These are phyloP conservation scores for Zygogramma bicolorata DNA, from an alignment of 2,888 invertebrate species.

Conservation along the genomic window DNA sequence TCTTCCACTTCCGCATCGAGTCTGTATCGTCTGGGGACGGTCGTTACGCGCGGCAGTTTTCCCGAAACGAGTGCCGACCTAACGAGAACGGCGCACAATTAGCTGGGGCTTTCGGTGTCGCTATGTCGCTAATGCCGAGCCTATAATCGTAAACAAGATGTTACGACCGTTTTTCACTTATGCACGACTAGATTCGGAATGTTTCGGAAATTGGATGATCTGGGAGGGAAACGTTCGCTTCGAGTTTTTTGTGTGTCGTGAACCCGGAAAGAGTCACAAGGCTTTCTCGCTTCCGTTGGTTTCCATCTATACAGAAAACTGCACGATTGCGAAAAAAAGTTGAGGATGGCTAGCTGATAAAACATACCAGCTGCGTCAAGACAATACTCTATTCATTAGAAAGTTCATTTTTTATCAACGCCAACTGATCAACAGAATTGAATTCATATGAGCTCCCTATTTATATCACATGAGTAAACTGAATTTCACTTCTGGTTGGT, in stretches of 20 bases:
- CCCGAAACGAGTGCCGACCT: constrained; percentile 40
- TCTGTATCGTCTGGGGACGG: constrained; percentile 30
- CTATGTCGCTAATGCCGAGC: constrained; percentile 43
- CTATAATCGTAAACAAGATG: constrained; percentile 43
- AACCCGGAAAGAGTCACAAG: not conserved
- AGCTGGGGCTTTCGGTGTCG: constrained; percentile 38
- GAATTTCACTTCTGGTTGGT: no score
- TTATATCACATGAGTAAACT: no score
- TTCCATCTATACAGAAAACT: no score
- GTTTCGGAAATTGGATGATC: constrained; percentile 7
- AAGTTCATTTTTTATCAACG: no score
- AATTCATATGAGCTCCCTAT: no score
- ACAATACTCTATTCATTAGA: no score
- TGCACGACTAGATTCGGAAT: constrained; percentile 20
- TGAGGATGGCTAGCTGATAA: no score
- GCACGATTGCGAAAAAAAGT: no score
- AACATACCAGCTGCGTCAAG: no score
- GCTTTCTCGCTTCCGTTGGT: not conserved
- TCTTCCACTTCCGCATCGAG: constrained; percentile 20
- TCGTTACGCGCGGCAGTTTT: constrained; percentile 38
- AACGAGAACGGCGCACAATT: constrained; percentile 44
- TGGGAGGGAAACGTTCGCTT: not conserved
- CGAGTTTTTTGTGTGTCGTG: not conserved
- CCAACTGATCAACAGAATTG: no score
- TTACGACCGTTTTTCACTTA: constrained; percentile 42